Conservation (phyloP, 2,797 vertebrate species). For the Dromococcyx pavoninus region DNA sequence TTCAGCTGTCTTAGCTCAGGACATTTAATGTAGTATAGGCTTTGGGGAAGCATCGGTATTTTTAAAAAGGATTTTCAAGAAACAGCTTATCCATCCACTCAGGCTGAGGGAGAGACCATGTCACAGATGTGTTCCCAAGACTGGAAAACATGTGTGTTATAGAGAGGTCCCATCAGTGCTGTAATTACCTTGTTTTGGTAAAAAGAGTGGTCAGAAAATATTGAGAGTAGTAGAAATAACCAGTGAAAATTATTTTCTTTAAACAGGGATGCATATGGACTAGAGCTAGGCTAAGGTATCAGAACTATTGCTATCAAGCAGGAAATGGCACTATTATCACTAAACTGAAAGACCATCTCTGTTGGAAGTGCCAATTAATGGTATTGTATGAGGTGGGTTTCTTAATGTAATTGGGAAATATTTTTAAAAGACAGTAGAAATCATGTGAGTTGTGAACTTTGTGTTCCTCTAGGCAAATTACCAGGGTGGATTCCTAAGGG, state of each 20-base stretch:
- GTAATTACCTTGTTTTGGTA: not conserved
- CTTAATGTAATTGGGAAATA: slow-evolving; percentile 64
- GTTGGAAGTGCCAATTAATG: slow-evolving; percentile 68
- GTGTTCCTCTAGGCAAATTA: slow-evolving; percentile 44
- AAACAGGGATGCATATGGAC: not conserved
- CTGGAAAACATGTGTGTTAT: not conserved
- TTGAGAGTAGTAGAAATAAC: not conserved
- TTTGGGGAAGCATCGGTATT: not conserved
- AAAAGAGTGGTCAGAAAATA: not conserved
- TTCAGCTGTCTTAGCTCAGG: not conserved
- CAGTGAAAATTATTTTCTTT: not conserved
- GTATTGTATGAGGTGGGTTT: slow-evolving; percentile 38
- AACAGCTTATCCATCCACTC: not conserved
- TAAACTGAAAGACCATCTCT: slow-evolving; percentile 47
- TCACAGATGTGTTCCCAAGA: not conserved
- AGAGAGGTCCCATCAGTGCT: not conserved
- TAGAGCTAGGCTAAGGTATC: not conserved
- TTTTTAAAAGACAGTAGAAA: slow-evolving; percentile 31
- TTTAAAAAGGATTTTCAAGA: not conserved
- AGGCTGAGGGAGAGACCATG: not conserved
- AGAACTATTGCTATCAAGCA: slow-evolving; percentile 6
- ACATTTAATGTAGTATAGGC: not conserved
- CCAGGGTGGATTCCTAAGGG: slow-evolving; percentile 30
- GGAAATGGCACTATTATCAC: slow-evolving; percentile 5
- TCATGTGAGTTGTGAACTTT: slow-evolving; percentile 5